Conservation (phyloP, 2,797 vertebrate species). For the Cossypha niveicapilla region DNA sequence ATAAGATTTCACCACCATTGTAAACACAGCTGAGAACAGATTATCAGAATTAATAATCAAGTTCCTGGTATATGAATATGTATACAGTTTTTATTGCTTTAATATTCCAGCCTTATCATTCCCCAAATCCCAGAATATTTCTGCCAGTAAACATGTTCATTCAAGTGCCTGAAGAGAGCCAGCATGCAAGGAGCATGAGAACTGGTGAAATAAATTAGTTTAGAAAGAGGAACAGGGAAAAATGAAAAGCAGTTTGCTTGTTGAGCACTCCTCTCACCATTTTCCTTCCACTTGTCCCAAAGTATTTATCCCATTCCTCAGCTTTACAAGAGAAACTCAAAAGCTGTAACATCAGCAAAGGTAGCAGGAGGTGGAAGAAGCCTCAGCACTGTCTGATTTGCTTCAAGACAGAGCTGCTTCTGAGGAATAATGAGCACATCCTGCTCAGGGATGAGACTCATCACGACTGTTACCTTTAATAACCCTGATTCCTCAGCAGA, state of each 20-base stretch:
- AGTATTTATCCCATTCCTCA: not conserved
- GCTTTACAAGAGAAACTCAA: not conserved
- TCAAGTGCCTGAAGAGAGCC: constrained; percentile 3
- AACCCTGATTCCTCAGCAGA: not conserved
- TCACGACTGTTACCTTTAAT: constrained; percentile 11
- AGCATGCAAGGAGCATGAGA: not conserved
- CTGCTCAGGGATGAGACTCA: not conserved
- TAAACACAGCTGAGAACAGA: constrained; percentile 61
- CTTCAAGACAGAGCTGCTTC: not conserved
- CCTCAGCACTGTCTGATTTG: not conserved
- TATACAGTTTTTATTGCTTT: constrained; percentile 9
- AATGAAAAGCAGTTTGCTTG: not conserved
- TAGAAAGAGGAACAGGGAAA: not conserved
- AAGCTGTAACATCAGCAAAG: not conserved
- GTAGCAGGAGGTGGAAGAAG: not conserved
- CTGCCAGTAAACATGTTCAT: constrained; percentile 47
- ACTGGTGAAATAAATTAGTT: not conserved
- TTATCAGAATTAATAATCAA: constrained; percentile 52
- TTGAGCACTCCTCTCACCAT: not conserved
- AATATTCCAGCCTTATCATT: constrained; percentile 31
- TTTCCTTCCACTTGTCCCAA: not conserved
- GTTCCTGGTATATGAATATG: constrained; percentile 48
- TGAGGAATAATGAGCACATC: not conserved
- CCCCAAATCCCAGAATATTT: not conserved
- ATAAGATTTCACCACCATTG: not conserved